Percentiles rank a stretch among this genome's conserved stretches.
phyloP scores from a whole-genome alignment of 2,113 vertebrate genomes.

The Oriolus oriolus region DNA sequence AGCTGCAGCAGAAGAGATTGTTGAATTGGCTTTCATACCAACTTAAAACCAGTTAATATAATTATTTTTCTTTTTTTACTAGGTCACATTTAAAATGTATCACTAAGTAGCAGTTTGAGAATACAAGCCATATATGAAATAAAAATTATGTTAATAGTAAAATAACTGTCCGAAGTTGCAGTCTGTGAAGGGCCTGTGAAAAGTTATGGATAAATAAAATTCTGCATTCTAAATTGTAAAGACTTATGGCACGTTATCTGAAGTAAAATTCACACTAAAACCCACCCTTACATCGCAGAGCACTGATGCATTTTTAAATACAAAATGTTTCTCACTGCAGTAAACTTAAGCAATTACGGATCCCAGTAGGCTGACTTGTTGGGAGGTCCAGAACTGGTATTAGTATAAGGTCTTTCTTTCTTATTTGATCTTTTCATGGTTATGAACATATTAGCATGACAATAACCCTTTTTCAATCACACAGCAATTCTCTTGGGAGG shows the following conservation, averaged over 20 bases:
- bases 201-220: background rate
- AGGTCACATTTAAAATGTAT: background rate
- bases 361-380: fast-evolving
- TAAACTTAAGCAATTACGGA: background rate
- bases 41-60: background rate
- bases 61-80: background rate
- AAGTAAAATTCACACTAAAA: background rate
- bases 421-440: background rate
- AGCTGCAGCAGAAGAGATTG: background rate
- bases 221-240: background rate
- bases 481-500: background rate
- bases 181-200: background rate
- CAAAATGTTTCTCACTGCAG: background rate
- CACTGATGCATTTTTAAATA: background rate
- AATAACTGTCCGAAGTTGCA: background rate
- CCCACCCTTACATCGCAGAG: background rate
- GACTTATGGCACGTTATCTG: background rate
- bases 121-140: background rate
- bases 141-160: background rate
- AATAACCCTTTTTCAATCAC: background rate
- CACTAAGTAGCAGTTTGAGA: background rate
- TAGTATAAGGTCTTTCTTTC: background rate
- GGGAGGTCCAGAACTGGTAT: background rate
- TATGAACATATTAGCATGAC: background rate
- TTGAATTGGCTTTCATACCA: background rate